Evolutionary conservation across 2,888 invertebrate genomes (phyloP).

Genomic region (Euproctis similis): DNA sequence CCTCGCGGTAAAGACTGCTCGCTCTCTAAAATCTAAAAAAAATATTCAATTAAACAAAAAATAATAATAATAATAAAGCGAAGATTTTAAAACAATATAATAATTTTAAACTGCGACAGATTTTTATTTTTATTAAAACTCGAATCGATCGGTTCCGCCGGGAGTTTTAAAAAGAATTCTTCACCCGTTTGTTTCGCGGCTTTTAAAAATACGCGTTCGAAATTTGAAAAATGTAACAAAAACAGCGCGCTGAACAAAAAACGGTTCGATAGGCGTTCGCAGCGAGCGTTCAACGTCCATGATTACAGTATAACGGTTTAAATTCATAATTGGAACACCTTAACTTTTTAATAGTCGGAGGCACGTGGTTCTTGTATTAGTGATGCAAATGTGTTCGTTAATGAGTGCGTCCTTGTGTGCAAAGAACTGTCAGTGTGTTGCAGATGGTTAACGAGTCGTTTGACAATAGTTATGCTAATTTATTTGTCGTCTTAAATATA

Average conservation of each 20-base stretch:
- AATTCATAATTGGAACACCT: slow-evolving; percentile 43
- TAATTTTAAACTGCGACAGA: slow-evolving; percentile 11
- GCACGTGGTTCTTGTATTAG: slow-evolving; percentile 54
- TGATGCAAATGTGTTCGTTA: slow-evolving; percentile 70
- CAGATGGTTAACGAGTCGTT: no score
- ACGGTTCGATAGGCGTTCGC: slow-evolving; percentile 29
- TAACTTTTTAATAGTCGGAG: slow-evolving; percentile 29
- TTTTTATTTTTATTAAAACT: slow-evolving; percentile 24
- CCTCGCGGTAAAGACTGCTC: slow-evolving; percentile 75
- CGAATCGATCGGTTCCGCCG: slow-evolving; percentile 52
- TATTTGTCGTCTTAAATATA: no score
- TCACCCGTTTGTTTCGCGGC: slow-evolving; percentile 54
- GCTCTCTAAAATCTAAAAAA: slow-evolving; percentile 49
- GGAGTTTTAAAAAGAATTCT: slow-evolving; percentile 48
- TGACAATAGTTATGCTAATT: no score
- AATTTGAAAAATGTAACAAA: slow-evolving; percentile 36
- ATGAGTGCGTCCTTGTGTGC: slow-evolving; percentile 64
- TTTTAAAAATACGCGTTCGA: slow-evolving; percentile 45
- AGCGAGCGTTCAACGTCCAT: slow-evolving; percentile 38
- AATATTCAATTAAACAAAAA: slow-evolving; percentile 30
- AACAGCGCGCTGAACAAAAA: slow-evolving; percentile 25
- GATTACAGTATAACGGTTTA: slow-evolving; percentile 22
- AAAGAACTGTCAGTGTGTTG: slow-evolving; percentile 41
- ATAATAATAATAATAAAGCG: slow-evolving; percentile 18
- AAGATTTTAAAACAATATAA: slow-evolving; percentile 27